phyloP scores from a whole-genome alignment of 2,797 vertebrate species.

The Pitangus sulphuratus region DNA sequence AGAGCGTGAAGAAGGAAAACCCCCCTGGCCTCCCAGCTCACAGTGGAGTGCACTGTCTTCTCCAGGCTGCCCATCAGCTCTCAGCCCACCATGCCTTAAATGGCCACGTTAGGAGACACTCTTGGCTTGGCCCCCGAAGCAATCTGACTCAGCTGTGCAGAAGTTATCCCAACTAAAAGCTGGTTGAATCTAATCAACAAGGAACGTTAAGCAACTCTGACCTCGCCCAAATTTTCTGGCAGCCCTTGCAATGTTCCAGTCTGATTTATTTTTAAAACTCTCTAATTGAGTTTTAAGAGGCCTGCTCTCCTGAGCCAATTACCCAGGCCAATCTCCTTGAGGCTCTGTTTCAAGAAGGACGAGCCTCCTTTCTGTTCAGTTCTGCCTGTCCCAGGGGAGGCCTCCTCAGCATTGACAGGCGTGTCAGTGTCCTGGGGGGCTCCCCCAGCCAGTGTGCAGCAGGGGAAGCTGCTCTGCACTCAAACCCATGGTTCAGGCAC shows the following conservation, averaged over 20 bases:
- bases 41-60: background rate
- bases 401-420: background rate
- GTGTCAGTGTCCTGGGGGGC: background rate
- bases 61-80: conserved; percentile 3
- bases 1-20: accelerated
- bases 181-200: conserved; percentile 50
- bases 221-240: conserved; percentile 61
- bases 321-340: conserved; percentile 31
- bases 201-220: conserved; percentile 27
- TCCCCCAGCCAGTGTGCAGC: accelerated
- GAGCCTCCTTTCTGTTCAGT: background rate
- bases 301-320: conserved; percentile 64
- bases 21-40: background rate
- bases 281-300: conserved; percentile 72
- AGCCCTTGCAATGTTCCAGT: conserved; percentile 34
- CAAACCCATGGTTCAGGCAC: background rate
- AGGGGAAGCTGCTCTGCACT: background rate
- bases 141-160: conserved; percentile 23
- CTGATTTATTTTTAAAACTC: conserved; percentile 70
- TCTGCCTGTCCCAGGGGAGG: background rate
- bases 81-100: conserved; percentile 54
- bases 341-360: background rate
- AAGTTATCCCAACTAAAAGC: conserved; percentile 41
- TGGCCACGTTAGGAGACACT: conserved; percentile 15
- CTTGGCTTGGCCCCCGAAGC: conserved; percentile 6